These are phyloP conservation scores for Aptenodytes forsteri DNA, from an alignment of 2,113 vertebrate genomes.

Conservation along the genomic window DNA sequence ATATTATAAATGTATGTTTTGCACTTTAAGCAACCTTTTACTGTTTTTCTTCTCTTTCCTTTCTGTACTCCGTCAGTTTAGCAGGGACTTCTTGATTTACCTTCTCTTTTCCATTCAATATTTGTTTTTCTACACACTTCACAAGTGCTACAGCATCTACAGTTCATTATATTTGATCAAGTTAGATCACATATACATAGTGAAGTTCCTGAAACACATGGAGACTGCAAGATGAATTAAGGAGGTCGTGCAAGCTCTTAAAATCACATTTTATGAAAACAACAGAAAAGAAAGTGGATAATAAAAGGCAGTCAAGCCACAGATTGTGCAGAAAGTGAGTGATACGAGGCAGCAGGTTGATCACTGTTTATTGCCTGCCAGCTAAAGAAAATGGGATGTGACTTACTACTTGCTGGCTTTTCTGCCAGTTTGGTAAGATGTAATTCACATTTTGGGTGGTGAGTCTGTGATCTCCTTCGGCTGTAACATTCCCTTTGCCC, in stretches of 20 bases:
- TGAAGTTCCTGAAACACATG: constrained; percentile 9
- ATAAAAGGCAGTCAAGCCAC: constrained; percentile 15
- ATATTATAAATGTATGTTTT: background rate
- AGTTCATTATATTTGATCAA: constrained; percentile 48
- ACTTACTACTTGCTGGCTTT: background rate
- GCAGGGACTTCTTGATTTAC: constrained; percentile 2
- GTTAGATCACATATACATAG: constrained; percentile 37
- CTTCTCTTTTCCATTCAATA: constrained; percentile 21
- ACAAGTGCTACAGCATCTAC: background rate
- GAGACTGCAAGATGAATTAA: constrained; percentile 24
- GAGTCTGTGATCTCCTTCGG: background rate
- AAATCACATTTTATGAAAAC: constrained; percentile 16
- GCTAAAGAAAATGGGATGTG: background rate
- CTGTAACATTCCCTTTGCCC: background rate
- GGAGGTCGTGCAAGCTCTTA: background rate
- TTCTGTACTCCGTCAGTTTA: background rate
- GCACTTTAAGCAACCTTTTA: background rate
- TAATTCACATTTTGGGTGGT: background rate
- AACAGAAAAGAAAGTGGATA: background rate
- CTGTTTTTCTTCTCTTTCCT: background rate
- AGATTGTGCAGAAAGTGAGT: background rate
- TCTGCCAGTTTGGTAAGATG: background rate
- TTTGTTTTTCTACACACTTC: constrained; percentile 24
- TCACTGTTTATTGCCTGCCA: constrained; percentile 9
- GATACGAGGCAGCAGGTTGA: background rate